Evolutionary conservation across 2,113 vertebrate genomes (phyloP), one percentile per base, ranked within the genome.

Genomic region (Rhipidura dahli): DNA sequence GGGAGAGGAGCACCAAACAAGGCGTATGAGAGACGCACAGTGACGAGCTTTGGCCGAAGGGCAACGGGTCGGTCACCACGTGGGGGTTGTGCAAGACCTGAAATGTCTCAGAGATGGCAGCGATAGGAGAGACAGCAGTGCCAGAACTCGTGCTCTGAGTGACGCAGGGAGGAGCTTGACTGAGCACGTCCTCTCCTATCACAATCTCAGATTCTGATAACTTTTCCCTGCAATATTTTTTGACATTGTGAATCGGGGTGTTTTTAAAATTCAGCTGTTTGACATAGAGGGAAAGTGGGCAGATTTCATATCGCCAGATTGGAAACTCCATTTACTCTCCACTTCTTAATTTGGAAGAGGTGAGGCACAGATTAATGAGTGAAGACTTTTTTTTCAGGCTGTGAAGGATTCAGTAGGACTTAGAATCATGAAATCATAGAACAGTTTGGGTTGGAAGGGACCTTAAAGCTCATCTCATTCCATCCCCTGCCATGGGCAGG

Each of bases 1-100:
- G 47, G 56, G 69, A 71, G 47, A 87, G 14, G 54, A 79, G 39
- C 0, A 5, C 23, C 1, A 50, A 66, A 44, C 13, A 28, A 61
- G 10, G 18, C 0, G 0, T 26, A 28, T 12, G 42, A 75, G 27
- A 54, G 35, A 45, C 79, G 66, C 2, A 0, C 20, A 72, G 5
- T 9, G 18, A 91, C 6, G 66, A 65, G 15, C 45, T 86, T 54
- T 76, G 90, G 53, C 82, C 49, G 3, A n/a, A 47, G 69, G 64
- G 47, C 28, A 39, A 15, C 1, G 8, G 44, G 37, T 63, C 0
- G 2, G 69, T 83, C 72, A 40, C 47, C 65, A 64, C 4, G 1
- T 44, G 84, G 83, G 64, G 28, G 7, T 73, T 92, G 71, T 70
- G 93, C 59, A 92, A 92, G 85, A 40, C 2, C 19, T 45, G 35